Base-by-base conservation (phyloP, 2,113 vertebrate species). In the Vulpes vulpes region DNA sequence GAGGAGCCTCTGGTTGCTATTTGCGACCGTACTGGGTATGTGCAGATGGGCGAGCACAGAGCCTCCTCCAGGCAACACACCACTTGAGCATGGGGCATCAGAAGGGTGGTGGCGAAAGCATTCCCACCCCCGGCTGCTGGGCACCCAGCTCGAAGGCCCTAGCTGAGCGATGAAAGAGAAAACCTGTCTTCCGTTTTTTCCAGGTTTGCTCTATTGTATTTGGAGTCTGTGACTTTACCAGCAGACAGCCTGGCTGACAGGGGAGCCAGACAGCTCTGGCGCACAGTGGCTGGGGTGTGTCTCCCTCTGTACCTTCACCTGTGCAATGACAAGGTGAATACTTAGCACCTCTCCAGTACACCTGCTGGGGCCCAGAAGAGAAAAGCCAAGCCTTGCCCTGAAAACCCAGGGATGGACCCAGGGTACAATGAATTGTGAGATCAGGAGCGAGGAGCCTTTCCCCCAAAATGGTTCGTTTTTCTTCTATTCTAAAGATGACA, bases 351-450 rank as follows among this genome's bases (percentile, higher is more conserved):
- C 55, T 20, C 7, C 55, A 9, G 64, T 11, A 20, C 16, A 12
- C 35, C 17, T 19, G 3, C 0, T 0, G 64, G 2, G 2, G 30
- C 91, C 78, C 2, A 0, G 3, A 3, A 27, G 51, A 38, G 38
- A 55, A 79, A 62, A 11, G 17, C 7, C 43, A 35, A 3, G 22
- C 0, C 23, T 55, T 20, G 1, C 27, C 0, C 23, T 23, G 69
- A 38, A 22, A 27, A 8, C 4, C 0, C 2, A 20, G 0, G 1
- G 0, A 0, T 19, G 15, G 8, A 2, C 27, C 64, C 4, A n/a
- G 74, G 11, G 9, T 9, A 2, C 43, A 53, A 16, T 4, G 5
- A n/a, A 16, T 0, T 0, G 2, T 43, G 6, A 35, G 25, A 10
- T 11, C 43, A 23, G 23, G 32, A 43, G 43, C 6, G 49, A 35